Evolutionary conservation across 1,140 invertebrate genomes (phyloP), one percentile per base, ranked within the genome.

Genomic region (Geopemphigus sp.): DNA sequence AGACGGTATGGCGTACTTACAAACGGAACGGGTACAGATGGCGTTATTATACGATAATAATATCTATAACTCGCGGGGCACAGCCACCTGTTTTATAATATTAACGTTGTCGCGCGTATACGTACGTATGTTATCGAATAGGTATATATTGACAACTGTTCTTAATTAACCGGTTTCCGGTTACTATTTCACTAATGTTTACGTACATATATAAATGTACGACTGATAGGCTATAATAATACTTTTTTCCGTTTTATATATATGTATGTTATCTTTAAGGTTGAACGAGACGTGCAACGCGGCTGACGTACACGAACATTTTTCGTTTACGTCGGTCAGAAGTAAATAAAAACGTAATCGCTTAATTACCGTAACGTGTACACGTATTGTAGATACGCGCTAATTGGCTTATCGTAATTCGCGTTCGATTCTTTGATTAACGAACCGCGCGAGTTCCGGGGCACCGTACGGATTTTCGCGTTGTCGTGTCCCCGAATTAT

Each of bases 161-260:
- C 24, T 24, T 54, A 72, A 72, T 72, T 72, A 72, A 72, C 68
- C 47, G 22, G 68, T 72, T 72, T 72, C 68, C 68, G 68, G 68
- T 72, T 72, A 72, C 24, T 54, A 45, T 61, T 61, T 29, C 14
- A 29, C 57, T 59, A 26, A 24, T 11, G 10, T 57, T 8, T 57
- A 57, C n/a, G 54, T 57, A 57, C 54, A 39, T 8, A n/a, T n/a
- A n/a, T n/a, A n/a, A n/a, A n/a, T n/a, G 32, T 39, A 39, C 8
- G 32, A 39, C 32, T 8, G 32, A 39, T 39, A 39, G 3, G 32
- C 10, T 24, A 57, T 22, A 57, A 56, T 39, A 39, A 39, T 39
- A 39, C 32, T 4, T 39, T 39, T 39, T 39, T 39, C 32, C 8
- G 32, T 39, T 8, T n/a, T 39, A 39, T 39, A 8, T 8, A 39